Conservation (phyloP, 2,113 vertebrate species). For the Herpetotheres cachinnans region DNA sequence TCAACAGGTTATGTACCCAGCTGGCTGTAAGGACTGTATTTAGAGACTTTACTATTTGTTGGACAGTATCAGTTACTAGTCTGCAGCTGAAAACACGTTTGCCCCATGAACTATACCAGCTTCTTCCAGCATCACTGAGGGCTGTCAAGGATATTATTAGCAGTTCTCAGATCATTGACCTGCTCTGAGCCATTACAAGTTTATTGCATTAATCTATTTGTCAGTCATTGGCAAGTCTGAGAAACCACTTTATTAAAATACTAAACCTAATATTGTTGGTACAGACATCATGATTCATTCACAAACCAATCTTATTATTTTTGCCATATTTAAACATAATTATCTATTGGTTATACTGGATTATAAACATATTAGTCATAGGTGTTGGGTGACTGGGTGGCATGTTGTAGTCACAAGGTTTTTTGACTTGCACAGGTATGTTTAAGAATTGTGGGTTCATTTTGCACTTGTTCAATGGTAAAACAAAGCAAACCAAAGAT, state of each 20-base stretch:
- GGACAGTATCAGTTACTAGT: neutral
- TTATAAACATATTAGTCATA: neutral
- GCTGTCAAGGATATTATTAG: neutral
- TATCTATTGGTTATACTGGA: neutral
- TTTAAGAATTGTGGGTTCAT: neutral
- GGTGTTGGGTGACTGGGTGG: neutral
- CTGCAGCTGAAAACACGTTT: neutral
- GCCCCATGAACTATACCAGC: neutral
- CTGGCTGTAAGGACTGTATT: neutral
- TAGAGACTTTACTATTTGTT: neutral
- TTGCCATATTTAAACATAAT: neutral
- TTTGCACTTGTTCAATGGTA: neutral
- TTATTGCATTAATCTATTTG: neutral
- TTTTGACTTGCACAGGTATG: neutral
- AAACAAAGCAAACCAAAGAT: neutral
- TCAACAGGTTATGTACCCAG: neutral
- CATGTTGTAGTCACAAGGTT: neutral
- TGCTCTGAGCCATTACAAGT: neutral
- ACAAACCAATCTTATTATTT: neutral
- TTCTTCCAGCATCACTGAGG: neutral
- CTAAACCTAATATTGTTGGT: neutral
- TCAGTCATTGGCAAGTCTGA: neutral
- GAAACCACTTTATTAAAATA: slow-evolving; percentile 16
- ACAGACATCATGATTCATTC: neutral
- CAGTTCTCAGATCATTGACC: neutral